Evolutionary conservation across 2,797 vertebrate species (phyloP), one percentile per base, ranked within the genome.

Genomic region (Tarsius wallacei): DNA sequence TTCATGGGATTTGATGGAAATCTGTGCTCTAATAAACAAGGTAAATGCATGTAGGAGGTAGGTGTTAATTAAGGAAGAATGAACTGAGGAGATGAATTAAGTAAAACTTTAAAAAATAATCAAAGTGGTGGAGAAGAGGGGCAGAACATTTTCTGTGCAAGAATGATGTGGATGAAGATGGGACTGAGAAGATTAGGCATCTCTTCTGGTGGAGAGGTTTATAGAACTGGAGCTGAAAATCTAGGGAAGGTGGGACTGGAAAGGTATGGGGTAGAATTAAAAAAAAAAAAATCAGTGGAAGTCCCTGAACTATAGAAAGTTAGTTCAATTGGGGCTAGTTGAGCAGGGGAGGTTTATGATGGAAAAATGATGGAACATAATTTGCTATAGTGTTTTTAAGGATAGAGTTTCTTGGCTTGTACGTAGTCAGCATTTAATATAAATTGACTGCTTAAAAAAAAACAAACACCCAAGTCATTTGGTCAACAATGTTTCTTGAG

Each of bases 351-450:
- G n/a, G 70, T 10, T 94, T 14, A 21, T 28, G 3, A 47, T 73
- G 49, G 59, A 84, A 90, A 95, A 76, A 81, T 81, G 8, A 36
- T 84, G 36, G 76, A 87, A 90, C 74, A 61, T 66, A 31, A 66
- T 90, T 94, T 94, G 22, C 26, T 95, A 6, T 21, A 33, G 10
- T 57, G 22, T 93, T 87, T 96, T 86, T 36, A 87, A 73, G 49
- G 71, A 76, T 28, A 0, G 55, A 66, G 21, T 10, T 5, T 15
- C 33, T 73, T 88, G 63, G 42, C 61, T 85, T 90, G n/a, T 66
- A 71, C 16, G 66, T 87, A 14, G 8, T 71, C 88, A 22, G 51
- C 28, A 66, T 53, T 63, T 64, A 66, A 26, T 74, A 84, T 74
- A 96, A 92, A 70, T 55, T 16, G 10, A n/a, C 14, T 73, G 28